Evolutionary conservation across 2,113 vertebrate genomes (phyloP).

Genomic region (Passer domesticus): DNA sequence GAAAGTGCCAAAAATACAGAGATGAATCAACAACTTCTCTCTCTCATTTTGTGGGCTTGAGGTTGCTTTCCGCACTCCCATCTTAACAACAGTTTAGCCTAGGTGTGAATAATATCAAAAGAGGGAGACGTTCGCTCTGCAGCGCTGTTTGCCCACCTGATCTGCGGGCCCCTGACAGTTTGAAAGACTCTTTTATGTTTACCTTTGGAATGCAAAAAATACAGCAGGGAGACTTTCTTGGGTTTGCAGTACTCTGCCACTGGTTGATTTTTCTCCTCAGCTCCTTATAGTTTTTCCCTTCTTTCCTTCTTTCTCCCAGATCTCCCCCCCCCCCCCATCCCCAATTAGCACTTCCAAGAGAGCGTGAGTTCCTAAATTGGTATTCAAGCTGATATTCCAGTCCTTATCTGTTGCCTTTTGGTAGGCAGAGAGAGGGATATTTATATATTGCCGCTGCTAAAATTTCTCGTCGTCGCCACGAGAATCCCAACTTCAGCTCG

Average conservation of each 20-base stretch:
- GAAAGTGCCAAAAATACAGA: constrained; percentile 63
- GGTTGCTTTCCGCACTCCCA: constrained; percentile 49
- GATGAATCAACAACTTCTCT: constrained; percentile 61
- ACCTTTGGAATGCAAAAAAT: constrained; percentile 35
- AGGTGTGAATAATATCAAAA: constrained; percentile 57
- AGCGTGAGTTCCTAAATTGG: constrained; percentile 37
- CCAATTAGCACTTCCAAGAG: neutral
- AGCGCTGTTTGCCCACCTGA: constrained; percentile 56
- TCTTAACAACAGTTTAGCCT: constrained; percentile 52
- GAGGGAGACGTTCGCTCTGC: constrained; percentile 31
- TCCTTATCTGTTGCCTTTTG: constrained; percentile 40
- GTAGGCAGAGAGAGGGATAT: constrained; percentile 18
- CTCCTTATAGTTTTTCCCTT: neutral
- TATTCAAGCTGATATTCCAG: constrained; percentile 39
- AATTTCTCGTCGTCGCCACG: neutral
- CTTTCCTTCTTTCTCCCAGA: neutral
- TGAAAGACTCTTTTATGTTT: constrained; percentile 55
- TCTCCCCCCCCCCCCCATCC: neutral
- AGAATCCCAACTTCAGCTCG: neutral
- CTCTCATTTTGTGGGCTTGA: constrained; percentile 59
- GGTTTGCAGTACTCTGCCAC: neutral
- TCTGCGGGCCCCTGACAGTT: constrained; percentile 41
- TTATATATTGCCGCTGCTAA: constrained; percentile 29
- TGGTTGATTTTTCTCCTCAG: constrained; percentile 23
- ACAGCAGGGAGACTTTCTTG: constrained; percentile 13